Base-by-base conservation (phyloP, 2,113 vertebrate genomes). In the Struthidea cinerea region DNA sequence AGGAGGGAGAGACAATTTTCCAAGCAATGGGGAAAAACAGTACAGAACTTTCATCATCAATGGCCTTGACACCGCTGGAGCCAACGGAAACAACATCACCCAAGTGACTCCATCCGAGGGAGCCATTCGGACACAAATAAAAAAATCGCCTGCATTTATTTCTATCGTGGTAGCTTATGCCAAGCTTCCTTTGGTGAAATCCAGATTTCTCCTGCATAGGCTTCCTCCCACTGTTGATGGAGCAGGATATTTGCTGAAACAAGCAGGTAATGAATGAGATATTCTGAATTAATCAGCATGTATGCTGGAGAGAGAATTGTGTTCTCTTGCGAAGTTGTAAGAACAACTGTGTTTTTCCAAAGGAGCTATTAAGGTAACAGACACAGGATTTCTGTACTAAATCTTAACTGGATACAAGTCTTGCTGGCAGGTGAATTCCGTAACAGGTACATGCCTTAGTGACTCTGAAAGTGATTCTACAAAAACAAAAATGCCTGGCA, bases 61-160 rank as follows among this genome's bases (percentile, higher is more conserved):
- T 90, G 89, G 93, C 95, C 96, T 97, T 96, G 96, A 94, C 89
- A 63, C 37, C 24, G 87, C 56, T 77, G 79, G 59, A 96, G 88
- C 90, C 85, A 92, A 63, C 6, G 35, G 95, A 96, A 96, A 90
- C 87, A 56, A 39, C 89, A 95, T 84, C 84, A 69, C 76, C 79
- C 92, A 90, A 65, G 49, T 15, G 41, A 78, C 61, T 88, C 80
- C 88, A 89, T 71, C 67, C 1, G 0, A 93, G 57, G 46, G 65
- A 96, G 95, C 49, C 82, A 69, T 44, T 73, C 44, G 37, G 89
- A 78, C 90, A 84, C 71, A 93, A 90, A 91, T 53, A 85, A 93
- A 83, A n/a, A 91, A 50, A 41, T 11, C 67, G 81, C 44, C 85
- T 92, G 57, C 61, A 57, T 74, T 91, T 84, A 86, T 84, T 97